These are phyloP conservation scores for Lycopodina hypogea DNA, from an alignment of 37 sponge, comb jelly and placozoan species.

Conservation along the genomic window DNA sequence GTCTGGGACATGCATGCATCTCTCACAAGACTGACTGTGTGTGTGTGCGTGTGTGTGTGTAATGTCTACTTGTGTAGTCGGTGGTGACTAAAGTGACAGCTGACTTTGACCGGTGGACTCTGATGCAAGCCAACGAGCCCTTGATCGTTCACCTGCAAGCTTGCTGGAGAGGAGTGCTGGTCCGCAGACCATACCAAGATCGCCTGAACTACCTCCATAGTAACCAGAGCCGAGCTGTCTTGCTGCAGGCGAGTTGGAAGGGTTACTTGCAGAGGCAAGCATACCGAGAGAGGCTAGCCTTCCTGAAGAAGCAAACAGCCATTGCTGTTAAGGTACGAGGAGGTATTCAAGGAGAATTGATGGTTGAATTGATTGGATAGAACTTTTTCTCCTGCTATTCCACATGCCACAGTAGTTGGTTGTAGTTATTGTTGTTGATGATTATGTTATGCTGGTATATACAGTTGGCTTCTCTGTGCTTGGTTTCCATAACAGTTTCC, in stretches of 20 bases:
- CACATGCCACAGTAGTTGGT: too few relatives aligned
- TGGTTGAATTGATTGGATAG: too few relatives aligned
- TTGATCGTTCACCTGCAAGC: slow-evolving; percentile 82
- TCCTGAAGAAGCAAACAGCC: slow-evolving; percentile 63
- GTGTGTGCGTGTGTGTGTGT: background rate
- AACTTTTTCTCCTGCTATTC: too few relatives aligned
- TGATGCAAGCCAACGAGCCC: slow-evolving; percentile 89
- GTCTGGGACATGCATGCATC: too few relatives aligned
- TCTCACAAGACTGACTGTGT: too few relatives aligned
- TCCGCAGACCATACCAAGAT: slow-evolving; percentile 57
- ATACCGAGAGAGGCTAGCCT: slow-evolving; percentile 71
- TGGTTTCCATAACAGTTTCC: too few relatives aligned
- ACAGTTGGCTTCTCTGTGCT: too few relatives aligned
- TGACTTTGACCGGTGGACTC: slow-evolving; percentile 85
- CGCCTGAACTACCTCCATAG: slow-evolving; percentile 67
- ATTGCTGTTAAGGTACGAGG: slow-evolving; percentile 61
- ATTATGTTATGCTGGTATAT: too few relatives aligned
- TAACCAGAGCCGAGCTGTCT: slow-evolving; percentile 46
- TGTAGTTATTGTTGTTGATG: background rate
- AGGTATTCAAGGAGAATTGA: background rate
- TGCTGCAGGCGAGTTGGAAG: slow-evolving; percentile 70
- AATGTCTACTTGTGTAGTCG: slow-evolving; percentile 7
- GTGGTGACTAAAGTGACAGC: slow-evolving; percentile 90
- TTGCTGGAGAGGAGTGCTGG: slow-evolving; percentile 64
- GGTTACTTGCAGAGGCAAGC: slow-evolving; percentile 67